Base-by-base conservation (phyloP, 2,113 vertebrate genomes). In the Boleophthalmus pectinirostris region DNA sequence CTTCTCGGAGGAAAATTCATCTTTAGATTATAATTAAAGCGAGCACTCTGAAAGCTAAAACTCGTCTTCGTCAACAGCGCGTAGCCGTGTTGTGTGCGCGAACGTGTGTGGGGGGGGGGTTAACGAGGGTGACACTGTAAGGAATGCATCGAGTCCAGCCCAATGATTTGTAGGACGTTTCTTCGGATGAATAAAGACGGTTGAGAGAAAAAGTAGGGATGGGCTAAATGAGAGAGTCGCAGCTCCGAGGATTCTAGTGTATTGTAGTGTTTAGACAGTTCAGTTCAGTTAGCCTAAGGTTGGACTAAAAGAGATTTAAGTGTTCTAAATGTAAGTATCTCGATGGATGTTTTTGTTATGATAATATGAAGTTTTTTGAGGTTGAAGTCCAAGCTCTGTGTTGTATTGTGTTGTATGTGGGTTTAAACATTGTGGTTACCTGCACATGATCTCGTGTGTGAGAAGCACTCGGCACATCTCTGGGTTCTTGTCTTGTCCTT, bases 371-470 rank as follows among this genome's bases (percentile, higher is more conserved):
- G 46, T 4, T 47, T 47, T 13, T 5, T 47, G 15, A 47, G 15
- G 12, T 47, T 47, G 3, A 14, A 47, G 15, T 2, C 15, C 12
- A 4, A 61, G 58, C 56, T 57, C 21, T 47, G 23, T 24, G 16
- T 21, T 54, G 46, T 16, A 47, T 14, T 47, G 51, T 9, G 16
- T 54, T 47, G 64, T 24, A 10, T 8, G 38, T 23, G 43, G 43
- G 14, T 45, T 24, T 46, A 25, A n/a, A 66, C 11, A 10, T 3
- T 6, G 21, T 14, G 13, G 21, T 95, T 94, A 99, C 97, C 97
- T 99, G 96, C 97, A 99, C 97, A 99, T 99, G 94, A 99, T 99
- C 92, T 99, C 97, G 33, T 99, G 97, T 68, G 97, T 99, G 91
- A 99, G 95, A 81, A 99, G 92, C 81, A 99, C 97, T 91, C 97